Percentiles rank a stretch among this genome's conserved stretches.
These are phyloP conservation scores for Amphiduros pacificus DNA, from an alignment of 2,888 invertebrate genomes.

Conservation along the genomic window DNA sequence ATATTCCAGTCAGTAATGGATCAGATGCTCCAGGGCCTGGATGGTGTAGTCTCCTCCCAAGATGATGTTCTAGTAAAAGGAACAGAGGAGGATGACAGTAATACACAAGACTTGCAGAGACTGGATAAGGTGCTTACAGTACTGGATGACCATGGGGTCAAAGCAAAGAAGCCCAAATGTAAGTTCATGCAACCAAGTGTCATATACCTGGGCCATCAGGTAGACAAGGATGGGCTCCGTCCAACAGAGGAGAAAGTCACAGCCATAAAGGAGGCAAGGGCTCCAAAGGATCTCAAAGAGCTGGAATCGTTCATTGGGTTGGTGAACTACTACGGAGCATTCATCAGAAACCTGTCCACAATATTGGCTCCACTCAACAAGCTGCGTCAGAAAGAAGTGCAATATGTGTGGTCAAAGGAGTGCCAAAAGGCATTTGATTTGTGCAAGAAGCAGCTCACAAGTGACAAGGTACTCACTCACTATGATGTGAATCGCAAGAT, in stretches of 20 bases:
- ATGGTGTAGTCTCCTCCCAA: not conserved
- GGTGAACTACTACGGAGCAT: not conserved
- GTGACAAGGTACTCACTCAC: conserved; percentile 35
- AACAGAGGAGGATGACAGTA: not conserved
- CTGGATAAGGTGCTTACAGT: not conserved
- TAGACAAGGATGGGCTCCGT: not conserved
- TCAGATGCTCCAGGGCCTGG: not conserved
- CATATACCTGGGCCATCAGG: not conserved
- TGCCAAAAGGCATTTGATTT: not conserved
- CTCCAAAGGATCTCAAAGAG: not conserved
- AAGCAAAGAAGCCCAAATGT: not conserved
- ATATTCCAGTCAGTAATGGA: not conserved
- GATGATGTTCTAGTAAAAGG: not conserved
- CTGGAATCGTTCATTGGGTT: not conserved
- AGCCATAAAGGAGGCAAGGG: not conserved
- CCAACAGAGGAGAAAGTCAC: not conserved
- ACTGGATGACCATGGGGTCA: not conserved
- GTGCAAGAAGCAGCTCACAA: not conserved
- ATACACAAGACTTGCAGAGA: no score
- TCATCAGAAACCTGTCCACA: not conserved
- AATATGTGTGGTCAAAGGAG: not conserved
- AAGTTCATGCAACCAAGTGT: not conserved
- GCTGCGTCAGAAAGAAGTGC: not conserved
- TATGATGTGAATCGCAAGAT: conserved; percentile 41
- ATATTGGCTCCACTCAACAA: not conserved